These are phyloP conservation scores for Lutraria rhynchaena DNA, from an alignment of 1,140 invertebrate genomes.

Conservation along the genomic window DNA sequence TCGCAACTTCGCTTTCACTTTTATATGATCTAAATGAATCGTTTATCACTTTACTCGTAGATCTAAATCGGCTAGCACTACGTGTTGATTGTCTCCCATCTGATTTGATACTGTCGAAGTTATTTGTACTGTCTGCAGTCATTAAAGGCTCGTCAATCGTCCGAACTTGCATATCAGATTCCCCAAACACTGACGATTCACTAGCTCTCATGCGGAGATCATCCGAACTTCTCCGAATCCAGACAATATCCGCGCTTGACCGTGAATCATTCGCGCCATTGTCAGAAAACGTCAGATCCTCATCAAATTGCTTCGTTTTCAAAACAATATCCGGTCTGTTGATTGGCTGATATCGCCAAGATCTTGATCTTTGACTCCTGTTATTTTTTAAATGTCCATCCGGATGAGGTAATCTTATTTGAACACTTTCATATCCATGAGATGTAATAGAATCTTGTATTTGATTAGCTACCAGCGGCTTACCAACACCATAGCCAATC, in stretches of 20 bases:
- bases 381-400: conserved; percentile 6
- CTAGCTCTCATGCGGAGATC: conserved; percentile 1
- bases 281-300: neutral
- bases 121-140: neutral
- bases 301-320: conserved; percentile 1
- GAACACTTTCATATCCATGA: conserved; percentile 28
- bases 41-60: conserved; percentile 46
- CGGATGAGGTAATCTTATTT: neutral
- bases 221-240: conserved; percentile 31
- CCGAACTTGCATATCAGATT: conserved; percentile 7
- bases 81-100: conserved; percentile 18
- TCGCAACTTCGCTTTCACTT: conserved; percentile 17
- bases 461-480: conserved; percentile 41
- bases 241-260: conserved; percentile 11
- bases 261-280: neutral
- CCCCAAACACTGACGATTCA: conserved; percentile 11
- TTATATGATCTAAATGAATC: conserved; percentile 29
- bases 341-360: conserved; percentile 46
- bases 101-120: conserved; percentile 26
- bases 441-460: conserved; percentile 34
- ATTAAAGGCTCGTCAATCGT: neutral
- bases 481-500: conserved; percentile 51
- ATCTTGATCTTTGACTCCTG: conserved; percentile 36
- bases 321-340: neutral
- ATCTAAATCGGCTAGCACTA: conserved; percentile 31